Conservation (phyloP, 2,888 invertebrate species). For the Bibio marci region DNA sequence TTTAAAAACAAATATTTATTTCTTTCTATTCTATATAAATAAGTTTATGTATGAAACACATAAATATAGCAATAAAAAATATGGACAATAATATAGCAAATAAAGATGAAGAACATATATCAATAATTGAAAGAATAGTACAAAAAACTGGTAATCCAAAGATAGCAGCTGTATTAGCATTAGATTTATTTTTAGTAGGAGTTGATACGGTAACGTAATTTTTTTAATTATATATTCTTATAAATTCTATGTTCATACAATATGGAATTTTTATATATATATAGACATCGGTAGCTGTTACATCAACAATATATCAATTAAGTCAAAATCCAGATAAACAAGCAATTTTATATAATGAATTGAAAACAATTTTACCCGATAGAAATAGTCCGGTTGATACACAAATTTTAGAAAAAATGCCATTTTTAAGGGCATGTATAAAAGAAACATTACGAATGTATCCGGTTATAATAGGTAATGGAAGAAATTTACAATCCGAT, state of each 20-base stretch:
- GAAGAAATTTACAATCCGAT: conserved; percentile 57
- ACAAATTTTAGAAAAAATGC: conserved; percentile 42
- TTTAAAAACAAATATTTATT: neutral
- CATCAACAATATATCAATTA: conserved; percentile 57
- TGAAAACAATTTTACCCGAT: conserved; percentile 36
- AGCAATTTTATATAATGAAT: conserved; percentile 42
- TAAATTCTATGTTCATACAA: too few species aligned
- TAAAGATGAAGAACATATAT: conserved; percentile 31
- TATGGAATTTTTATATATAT: neutral
- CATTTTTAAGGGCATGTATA: conserved; percentile 57
- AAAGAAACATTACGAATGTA: conserved; percentile 65
- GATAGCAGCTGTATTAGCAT: conserved; percentile 50
- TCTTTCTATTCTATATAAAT: conserved; percentile 1
- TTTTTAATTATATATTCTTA: too few species aligned
- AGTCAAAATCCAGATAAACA: conserved; percentile 54
- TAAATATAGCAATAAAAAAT: conserved; percentile 34
- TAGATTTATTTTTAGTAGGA: conserved; percentile 64
- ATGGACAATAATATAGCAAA: conserved; percentile 19
- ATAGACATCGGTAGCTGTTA: conserved; percentile 54
- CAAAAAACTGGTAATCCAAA: conserved; percentile 37
- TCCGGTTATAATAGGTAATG: conserved; percentile 67
- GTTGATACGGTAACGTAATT: conserved; percentile 45
- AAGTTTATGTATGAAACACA: conserved; percentile 40
- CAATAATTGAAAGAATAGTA: conserved; percentile 39
- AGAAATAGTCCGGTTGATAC: conserved; percentile 37